Evolutionary conservation across 2,113 vertebrate genomes (phyloP).

Genomic region (Saimiri boliviensis): DNA sequence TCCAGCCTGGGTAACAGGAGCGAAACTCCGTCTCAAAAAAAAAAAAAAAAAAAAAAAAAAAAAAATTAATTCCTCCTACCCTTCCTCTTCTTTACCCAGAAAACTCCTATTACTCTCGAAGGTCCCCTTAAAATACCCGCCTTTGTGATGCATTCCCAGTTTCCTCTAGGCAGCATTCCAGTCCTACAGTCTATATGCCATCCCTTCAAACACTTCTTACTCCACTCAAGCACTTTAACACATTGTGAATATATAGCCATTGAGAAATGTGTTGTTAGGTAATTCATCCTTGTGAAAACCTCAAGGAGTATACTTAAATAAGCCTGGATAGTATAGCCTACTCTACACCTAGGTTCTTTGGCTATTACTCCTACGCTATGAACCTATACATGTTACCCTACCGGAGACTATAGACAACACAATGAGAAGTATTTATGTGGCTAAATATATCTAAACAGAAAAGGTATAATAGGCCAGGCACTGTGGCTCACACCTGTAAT

Average conservation of each 20-base stretch:
- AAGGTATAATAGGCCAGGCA: background rate
- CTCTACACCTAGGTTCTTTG: too few species aligned
- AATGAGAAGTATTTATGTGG: background rate
- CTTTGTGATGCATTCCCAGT: background rate
- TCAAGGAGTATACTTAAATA: too few species aligned
- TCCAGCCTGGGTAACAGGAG: too few species aligned
- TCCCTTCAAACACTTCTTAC: background rate
- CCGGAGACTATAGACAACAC: background rate
- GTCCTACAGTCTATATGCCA: background rate
- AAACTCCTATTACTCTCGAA: background rate
- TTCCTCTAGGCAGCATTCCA: background rate
- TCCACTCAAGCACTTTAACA: background rate
- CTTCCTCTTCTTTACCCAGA: background rate
- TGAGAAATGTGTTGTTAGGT: background rate
- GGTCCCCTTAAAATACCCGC: background rate
- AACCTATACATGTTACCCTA: too few species aligned
- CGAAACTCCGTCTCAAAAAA: too few species aligned
- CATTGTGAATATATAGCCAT: background rate
- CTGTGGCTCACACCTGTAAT: too few species aligned
- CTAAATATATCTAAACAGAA: background rate
- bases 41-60: too few species aligned
- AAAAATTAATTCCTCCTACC: background rate
- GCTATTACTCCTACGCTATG: too few species aligned
- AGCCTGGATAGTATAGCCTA: too few species aligned
- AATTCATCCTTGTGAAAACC: too few species aligned